These are phyloP conservation scores for Agriopis aurantiaria DNA, from an alignment of 2,888 invertebrate genomes.

Conservation along the genomic window DNA sequence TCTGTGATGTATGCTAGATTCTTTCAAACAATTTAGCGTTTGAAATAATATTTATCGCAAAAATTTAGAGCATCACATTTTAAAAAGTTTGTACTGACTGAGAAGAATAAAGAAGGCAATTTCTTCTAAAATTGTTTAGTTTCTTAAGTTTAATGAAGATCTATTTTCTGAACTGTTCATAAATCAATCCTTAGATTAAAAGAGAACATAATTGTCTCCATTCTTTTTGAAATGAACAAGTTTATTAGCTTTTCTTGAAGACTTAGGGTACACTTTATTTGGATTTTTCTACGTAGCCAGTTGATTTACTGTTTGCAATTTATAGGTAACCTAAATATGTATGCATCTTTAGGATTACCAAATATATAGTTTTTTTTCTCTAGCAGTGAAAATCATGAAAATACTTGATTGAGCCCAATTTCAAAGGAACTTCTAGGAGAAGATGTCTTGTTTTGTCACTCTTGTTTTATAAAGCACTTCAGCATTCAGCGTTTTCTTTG, in stretches of 20 bases:
- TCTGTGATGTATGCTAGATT: too few species aligned
- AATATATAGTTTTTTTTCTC: too few species aligned
- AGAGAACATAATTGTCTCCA: slow-evolving; percentile 14
- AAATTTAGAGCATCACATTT: not conserved
- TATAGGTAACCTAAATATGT: not conserved
- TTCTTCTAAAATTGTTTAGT: slow-evolving; percentile 31
- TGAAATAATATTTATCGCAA: not conserved
- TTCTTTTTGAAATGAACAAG: slow-evolving; percentile 20
- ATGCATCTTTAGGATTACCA: not conserved
- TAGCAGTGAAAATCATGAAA: too few species aligned
- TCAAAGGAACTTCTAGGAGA: too few species aligned
- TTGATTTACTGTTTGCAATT: slow-evolving; percentile 11
- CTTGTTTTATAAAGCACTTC: too few species aligned
- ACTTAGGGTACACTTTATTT: slow-evolving; percentile 6
- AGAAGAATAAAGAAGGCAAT: slow-evolving; percentile 20
- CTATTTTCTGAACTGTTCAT: slow-evolving; percentile 13
- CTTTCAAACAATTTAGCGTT: too few species aligned
- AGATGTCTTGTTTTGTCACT: too few species aligned
- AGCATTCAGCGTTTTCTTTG: too few species aligned
- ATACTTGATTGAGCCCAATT: too few species aligned
- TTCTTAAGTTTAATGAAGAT: slow-evolving; percentile 29
- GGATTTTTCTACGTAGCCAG: slow-evolving; percentile 1
- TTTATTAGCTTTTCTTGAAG: slow-evolving; percentile 19
- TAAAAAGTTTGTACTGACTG: slow-evolving; percentile 1
- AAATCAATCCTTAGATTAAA: slow-evolving; percentile 28